Evolutionary conservation across 2,113 vertebrate genomes (phyloP), one percentile per base, ranked within the genome.

Genomic region (Struthio camelus): DNA sequence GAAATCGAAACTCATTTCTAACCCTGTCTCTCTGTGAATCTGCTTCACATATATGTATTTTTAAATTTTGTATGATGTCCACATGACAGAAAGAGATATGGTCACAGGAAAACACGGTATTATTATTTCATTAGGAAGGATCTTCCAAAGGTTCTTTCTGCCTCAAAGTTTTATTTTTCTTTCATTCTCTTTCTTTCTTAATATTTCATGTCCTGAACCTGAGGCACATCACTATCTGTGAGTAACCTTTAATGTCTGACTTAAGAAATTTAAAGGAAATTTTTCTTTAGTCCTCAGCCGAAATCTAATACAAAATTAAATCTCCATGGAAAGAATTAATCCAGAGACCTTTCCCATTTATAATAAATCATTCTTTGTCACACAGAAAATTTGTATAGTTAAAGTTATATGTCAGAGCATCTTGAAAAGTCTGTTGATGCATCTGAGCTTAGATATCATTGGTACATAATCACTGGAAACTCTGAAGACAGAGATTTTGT

Each of bases 1-100:
- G 50, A 50, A 48, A 50, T 25, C 34, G 9, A 38, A 14, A 64
- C 48, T 76, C 2, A 12, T 36, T 36, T 77, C 67, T 86, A 83
- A 76, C 9, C 25, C 8, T 7, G 5, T 44, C 27, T 56, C 28
- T 58, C 24, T 56, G 46, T 0, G 0, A 56, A 11, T 51, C 13
- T 42, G 7, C 11, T 56, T 90, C 38, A 58, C 3, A 10, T 18
- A 79, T 16, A 82, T 5, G 66, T 10, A 62, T 62, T 76, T 90
- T 71, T 23, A 14, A 36, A 28, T 27, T 34, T 73, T 65, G 72
- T 22, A 42, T 20, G 20, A 46, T 28, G 22, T 50, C 14, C 2
- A 1, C 10, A 38, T 32, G 34, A 86, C 14, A 73, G 25, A 84
- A 46, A 30, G 25, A 90, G 6, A 76, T 28, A 64, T 2, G 11